Percentiles rank a stretch among this genome's conserved stretches.
phyloP scores from a whole-genome alignment of 2,888 invertebrate genomes.

The Dioctria rufipes region DNA sequence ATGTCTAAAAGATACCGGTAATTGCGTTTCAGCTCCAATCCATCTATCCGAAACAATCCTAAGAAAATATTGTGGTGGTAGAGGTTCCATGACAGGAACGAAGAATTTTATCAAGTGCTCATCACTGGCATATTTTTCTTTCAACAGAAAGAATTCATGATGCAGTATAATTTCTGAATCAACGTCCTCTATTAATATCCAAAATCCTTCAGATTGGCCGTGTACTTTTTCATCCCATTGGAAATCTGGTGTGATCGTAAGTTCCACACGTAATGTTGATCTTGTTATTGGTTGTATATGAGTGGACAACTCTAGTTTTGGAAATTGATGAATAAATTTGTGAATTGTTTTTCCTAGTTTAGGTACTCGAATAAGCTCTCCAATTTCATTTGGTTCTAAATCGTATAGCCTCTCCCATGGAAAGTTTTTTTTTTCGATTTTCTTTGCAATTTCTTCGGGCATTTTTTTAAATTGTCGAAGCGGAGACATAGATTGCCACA shows the following conservation, averaged over 20 bases:
- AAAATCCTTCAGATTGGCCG: conserved; percentile 87
- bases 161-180: conserved; percentile 93
- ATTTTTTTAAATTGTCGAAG: conserved; percentile 96
- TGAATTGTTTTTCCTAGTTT: conserved; percentile 89
- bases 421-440: conserved; percentile 97
- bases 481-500: conserved; percentile 99
- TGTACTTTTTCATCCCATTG: conserved; percentile 98
- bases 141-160: conserved; percentile 94
- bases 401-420: conserved; percentile 97
- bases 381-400: conserved; percentile 96
- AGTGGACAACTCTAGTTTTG: conserved; percentile 94
- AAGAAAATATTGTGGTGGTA: conserved; percentile 98
- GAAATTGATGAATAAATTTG: conserved; percentile 90
- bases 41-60: conserved; percentile 91
- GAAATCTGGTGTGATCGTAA: conserved; percentile 98
- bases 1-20: conserved; percentile 98
- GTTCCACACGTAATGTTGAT: conserved; percentile 92
- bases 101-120: conserved; percentile 98
- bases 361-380: conserved; percentile 77
- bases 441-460: conserved; percentile 96
- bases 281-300: conserved; percentile 98
- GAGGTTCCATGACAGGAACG: conserved; percentile 98
- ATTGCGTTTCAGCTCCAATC: conserved; percentile 95
- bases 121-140: conserved; percentile 93
- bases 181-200: conserved; percentile 90